Base-by-base conservation (phyloP, 2,113 vertebrate genomes). In the Corynorhinus townsendii region DNA sequence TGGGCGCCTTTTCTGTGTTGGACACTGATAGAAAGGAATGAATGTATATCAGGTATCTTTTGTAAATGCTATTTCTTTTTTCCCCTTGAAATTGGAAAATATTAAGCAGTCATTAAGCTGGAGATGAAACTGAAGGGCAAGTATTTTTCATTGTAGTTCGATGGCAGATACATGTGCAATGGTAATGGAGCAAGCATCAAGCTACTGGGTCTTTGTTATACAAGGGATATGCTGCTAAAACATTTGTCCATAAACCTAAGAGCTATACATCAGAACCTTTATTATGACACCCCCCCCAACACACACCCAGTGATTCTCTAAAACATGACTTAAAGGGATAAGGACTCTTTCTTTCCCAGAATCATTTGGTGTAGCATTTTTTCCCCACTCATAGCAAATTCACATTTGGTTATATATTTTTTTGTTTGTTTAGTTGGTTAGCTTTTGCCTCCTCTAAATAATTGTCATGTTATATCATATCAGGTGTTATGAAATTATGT, bases 241-340 rank as follows among this genome's bases (percentile, higher is more conserved):
- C 17, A 11, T 40, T 28, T 85, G 47, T 30, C 17, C 16, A 88
- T 26, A 80, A 20, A 52, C 8, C n/a, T 52, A 1, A 6, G 9
- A 22, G 5, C 40, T 22, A 3, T 6, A 40, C 24, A 9, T 71
- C 15, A n/a, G 14, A n/a, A 40, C 72, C 38, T 59, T 81, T 62
- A 6, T 52, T 20, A 19, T 49, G 22, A 84, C 15, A 40, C 19
- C 4, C 20, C 0, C 0, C 6, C 35, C 0, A n/a, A n/a, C n/a
- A n/a, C n/a, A n/a, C n/a, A n/a, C 0, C 20, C 26, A 33, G n/a
- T 47, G 26, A 49, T 47, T 71, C 33, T 40, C n/a, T 30, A 15
- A 77, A 89, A 43, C 11, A 64, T 71, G 66, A 38, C 16, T 20
- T 86, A 59, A 59, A 1, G 52, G 2, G 33, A 7, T 28, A 49